Evolutionary conservation across 2,113 vertebrate genomes (phyloP).

Genomic region (Phylloscopus trochiloides): DNA sequence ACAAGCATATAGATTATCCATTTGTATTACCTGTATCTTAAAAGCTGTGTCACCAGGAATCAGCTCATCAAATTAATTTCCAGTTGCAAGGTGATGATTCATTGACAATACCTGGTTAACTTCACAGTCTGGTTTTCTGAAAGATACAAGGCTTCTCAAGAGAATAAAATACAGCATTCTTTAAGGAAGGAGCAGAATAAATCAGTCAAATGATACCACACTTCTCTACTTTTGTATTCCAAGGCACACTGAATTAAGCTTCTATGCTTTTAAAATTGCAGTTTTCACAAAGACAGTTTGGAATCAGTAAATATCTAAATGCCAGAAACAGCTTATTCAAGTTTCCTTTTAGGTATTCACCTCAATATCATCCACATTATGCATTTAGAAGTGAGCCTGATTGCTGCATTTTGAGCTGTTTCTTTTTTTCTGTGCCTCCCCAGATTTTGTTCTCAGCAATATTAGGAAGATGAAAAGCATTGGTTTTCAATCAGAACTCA

Average conservation of each 20-base stretch:
- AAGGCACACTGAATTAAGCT: constrained; percentile 41
- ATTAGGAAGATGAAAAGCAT: background rate
- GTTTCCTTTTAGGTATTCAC: constrained; percentile 22
- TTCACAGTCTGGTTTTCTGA: background rate
- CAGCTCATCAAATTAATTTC: constrained; percentile 14
- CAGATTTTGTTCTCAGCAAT: background rate
- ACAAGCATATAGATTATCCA: constrained; percentile 11
- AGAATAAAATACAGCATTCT: background rate
- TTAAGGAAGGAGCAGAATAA: constrained; percentile 34
- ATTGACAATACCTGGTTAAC: constrained; percentile 14
- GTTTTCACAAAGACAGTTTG: constrained; percentile 38
- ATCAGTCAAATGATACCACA: background rate
- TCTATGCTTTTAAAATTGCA: constrained; percentile 9
- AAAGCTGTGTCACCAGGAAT: constrained; percentile 10
- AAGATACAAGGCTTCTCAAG: background rate
- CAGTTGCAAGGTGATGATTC: background rate
- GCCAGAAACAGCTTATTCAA: constrained; percentile 15
- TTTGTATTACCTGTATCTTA: constrained; percentile 17
- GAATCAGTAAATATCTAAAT: constrained; percentile 59
- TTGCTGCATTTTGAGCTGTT: constrained; percentile 10
- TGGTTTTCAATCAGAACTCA: background rate
- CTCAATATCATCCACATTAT: constrained; percentile 5
- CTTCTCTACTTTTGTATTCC: constrained; percentile 9
- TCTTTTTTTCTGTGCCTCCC: background rate
- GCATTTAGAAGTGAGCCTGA: constrained; percentile 34